Evolutionary conservation across 2,797 vertebrate species (phyloP), one percentile per base, ranked within the genome.

Genomic region (Eulemur albifrons): DNA sequence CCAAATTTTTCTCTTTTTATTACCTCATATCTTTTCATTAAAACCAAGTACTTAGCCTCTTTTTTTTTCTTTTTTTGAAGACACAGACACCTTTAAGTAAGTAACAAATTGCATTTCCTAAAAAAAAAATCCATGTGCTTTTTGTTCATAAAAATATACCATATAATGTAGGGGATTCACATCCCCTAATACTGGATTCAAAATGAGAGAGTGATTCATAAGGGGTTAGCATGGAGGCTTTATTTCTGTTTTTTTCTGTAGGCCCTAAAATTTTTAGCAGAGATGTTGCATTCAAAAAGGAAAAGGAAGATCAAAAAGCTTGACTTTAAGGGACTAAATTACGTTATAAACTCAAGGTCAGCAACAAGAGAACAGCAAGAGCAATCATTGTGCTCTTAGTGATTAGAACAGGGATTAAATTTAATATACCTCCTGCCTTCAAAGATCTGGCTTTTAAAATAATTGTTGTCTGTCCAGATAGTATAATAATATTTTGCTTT

Each of bases 361-460:
- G 40, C 23, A 70, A 57, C 57, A 96, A 91, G 4, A 93, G 92
- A 96, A 94, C 23, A 81, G 73, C 9, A 93, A 38, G 35, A 27
- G 1, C 32, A 87, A 95, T 93, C 81, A 94, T 35, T 82, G n/a
- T 70, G n/a, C 3, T 77, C 67, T 75, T 52, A 54, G 50, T 90
- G 43, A 97, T 86, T 93, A 94, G 57, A 87, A 80, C 21, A 87
- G 59, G 75, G 23, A 93, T 95, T 94, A 93, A 35, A 48, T 88
- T 75, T 70, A 91, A 92, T 65, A 77, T 48, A 75, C 4, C 59
- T 72, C 21, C 52, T 87, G 4, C 18, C 25, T 94, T 93, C 54
- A 95, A 93, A 96, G n/a, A 81, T 32, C 25, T 95, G 17, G 84
- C 77, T 91, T 94, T 96, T 93, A 93, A 94, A 79, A 84, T 63